Base-by-base conservation (phyloP, 2,797 vertebrate species). In the Oceanodroma leucorhoa region DNA sequence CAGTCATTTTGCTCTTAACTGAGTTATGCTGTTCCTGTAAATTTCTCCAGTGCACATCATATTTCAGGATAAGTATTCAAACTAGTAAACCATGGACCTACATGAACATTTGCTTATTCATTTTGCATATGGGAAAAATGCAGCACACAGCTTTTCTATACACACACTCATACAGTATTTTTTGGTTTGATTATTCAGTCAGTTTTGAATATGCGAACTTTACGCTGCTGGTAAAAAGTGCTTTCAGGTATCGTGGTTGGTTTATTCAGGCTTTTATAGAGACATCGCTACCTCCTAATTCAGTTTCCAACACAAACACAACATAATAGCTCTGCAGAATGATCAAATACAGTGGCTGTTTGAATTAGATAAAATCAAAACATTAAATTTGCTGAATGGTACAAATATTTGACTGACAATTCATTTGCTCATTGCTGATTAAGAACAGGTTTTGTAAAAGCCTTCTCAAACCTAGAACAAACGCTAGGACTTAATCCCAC, bases 371-470 rank as follows among this genome's bases (percentile, higher is more conserved):
- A 91, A 81, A 94, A 93, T 90, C 88, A 92, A 93, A 94, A 73
- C 55, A 86, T 82, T 70, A 79, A 48, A 87, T 94, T 77, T 84
- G 55, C 70, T 88, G 66, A 94, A 86, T 0, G 11, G 69, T 67
- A 92, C 62, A 94, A 94, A 96, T 94, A 95, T 91, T 95, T 96
- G 79, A 89, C 62, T 83, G 90, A 84, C 76, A 94, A 94, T 88
- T 83, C 75, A 85, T 94, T 91, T 79, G 46, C 62, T 92, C 79
- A 14, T 78, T 32, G 34, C 72, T 66, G 89, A 94, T 94, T 93
- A 76, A 90, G 58, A 88, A 45, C 0, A 60, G 36, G 40, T 90
- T 92, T 86, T 79, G 11, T 23, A 91, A 94, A 90, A 81, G 32
- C 48, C 40, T 64, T 88, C 61, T 87, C 73, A 96, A 94, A 72